phyloP scores from a whole-genome alignment of 2,888 invertebrate species.

The Zonitis immaculata region DNA sequence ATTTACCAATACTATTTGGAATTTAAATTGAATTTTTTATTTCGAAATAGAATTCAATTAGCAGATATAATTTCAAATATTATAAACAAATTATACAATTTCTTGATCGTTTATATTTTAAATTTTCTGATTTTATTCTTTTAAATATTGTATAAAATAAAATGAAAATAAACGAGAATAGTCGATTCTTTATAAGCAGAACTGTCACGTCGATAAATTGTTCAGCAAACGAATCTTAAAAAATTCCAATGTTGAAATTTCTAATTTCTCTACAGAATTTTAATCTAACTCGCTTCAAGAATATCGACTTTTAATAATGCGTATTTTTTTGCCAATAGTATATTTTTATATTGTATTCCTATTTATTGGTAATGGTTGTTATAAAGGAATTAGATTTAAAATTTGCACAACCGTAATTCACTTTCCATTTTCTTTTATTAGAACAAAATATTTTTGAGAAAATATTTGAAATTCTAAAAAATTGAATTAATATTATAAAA shows the following conservation, averaged over 20 bases:
- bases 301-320: background rate
- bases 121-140: background rate
- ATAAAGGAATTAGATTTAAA: too few relatives aligned
- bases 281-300: background rate
- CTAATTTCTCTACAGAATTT: conserved; percentile 5
- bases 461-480: too few relatives aligned
- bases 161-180: too few relatives aligned
- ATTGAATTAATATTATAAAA: too few relatives aligned
- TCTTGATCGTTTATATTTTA: background rate
- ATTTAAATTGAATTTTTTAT: conserved; percentile 19
- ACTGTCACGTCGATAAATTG: background rate
- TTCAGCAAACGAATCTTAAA: conserved; percentile 2
- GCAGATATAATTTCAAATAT: conserved; percentile 1
- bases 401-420: too few relatives aligned
- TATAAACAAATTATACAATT: background rate
- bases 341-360: too few relatives aligned
- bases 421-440: too few relatives aligned
- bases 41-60: conserved; percentile 16
- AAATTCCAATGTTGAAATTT: conserved; percentile 5
- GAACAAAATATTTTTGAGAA: too few relatives aligned
- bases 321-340: background rate
- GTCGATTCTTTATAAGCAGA: too few relatives aligned
- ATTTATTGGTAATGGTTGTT: too few relatives aligned
- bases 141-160: too few relatives aligned
- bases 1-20: conserved; percentile 15